Conservation (phyloP, 2,888 invertebrate species). For the Odontomyia ornata region DNA sequence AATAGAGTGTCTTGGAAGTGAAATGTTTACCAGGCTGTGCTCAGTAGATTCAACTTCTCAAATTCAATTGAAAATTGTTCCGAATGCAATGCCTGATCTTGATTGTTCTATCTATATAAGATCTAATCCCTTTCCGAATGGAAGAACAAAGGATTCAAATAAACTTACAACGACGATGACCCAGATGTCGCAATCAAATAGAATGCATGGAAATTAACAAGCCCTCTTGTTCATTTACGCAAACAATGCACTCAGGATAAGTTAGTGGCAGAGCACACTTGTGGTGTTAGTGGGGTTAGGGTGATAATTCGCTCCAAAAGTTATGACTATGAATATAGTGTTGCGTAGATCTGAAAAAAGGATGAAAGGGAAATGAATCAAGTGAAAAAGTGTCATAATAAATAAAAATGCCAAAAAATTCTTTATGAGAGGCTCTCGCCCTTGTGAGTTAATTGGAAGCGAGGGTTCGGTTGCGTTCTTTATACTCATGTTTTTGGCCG, state of each 20-base stretch:
- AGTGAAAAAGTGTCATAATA: conserved; percentile 35
- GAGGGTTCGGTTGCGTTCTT: neutral
- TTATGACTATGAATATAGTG: neutral
- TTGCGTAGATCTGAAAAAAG: neutral
- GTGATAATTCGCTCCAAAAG: neutral
- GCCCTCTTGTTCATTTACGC: neutral
- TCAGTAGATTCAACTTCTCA: neutral
- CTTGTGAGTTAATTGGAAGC: conserved; percentile 5
- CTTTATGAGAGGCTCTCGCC: neutral
- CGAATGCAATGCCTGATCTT: neutral
- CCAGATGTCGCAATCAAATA: conserved; percentile 14
- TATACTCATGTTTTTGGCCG: neutral
- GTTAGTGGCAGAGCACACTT: neutral
- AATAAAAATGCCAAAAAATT: conserved; percentile 29
- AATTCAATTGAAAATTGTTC: neutral
- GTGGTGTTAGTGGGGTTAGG: neutral
- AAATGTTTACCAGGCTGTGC: neutral
- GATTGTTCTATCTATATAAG: neutral
- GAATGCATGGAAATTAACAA: conserved; percentile 5
- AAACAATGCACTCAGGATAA: conserved; percentile 5
- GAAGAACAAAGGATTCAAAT: neutral
- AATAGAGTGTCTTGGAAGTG: neutral
- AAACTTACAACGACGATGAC: too few species aligned
- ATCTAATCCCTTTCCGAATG: neutral
- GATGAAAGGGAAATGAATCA: conserved; percentile 3